Conservation (phyloP, 2,888 invertebrate species). For the Leucozona laternaria region DNA sequence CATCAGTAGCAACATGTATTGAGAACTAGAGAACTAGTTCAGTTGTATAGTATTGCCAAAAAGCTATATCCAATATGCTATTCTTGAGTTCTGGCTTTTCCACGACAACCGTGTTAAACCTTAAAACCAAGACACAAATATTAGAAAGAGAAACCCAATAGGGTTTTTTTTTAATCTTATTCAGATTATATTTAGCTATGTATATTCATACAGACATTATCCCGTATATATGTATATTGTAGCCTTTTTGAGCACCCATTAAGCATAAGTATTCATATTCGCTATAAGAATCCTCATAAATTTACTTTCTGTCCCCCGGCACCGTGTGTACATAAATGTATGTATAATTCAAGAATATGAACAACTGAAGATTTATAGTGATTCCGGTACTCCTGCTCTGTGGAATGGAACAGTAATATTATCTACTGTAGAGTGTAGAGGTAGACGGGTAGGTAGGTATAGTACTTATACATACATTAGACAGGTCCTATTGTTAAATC, state of each 20-base stretch:
- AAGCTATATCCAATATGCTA: too few species aligned
- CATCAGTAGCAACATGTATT: too few species aligned
- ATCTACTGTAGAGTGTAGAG: neutral
- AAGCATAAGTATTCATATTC: constrained; percentile 46
- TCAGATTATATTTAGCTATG: neutral
- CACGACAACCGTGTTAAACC: neutral
- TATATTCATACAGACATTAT: neutral
- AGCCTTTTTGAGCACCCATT: constrained; percentile 48
- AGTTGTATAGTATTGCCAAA: too few species aligned
- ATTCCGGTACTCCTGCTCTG: constrained; percentile 40
- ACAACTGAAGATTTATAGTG: constrained; percentile 73
- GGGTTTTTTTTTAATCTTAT: neutral
- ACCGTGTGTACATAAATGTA: neutral
- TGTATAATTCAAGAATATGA: constrained; percentile 57
- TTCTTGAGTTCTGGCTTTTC: too few species aligned
- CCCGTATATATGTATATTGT: neutral
- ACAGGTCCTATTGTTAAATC: constrained; percentile 42
- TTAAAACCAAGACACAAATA: too few species aligned
- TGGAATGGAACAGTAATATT: neutral
- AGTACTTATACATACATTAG: constrained; percentile 18
- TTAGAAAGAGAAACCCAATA: neutral
- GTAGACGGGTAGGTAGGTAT: neutral
- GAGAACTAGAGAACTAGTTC: too few species aligned
- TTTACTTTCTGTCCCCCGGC: constrained; percentile 44
- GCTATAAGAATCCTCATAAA: constrained; percentile 64